Base-by-base conservation (phyloP, 2,888 invertebrate genomes). In the Drosophila acutilabella region DNA sequence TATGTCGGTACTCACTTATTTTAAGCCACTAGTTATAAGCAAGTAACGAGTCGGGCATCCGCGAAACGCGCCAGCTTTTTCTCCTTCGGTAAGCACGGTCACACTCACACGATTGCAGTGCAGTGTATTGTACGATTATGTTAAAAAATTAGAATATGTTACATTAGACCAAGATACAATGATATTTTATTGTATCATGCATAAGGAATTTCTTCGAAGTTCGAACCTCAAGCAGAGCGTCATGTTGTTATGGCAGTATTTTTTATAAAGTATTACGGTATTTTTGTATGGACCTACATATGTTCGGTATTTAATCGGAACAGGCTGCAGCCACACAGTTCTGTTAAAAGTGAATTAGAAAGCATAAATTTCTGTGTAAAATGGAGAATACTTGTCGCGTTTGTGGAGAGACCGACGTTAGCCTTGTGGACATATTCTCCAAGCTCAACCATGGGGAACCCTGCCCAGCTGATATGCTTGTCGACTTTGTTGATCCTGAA, bases 381-480 rank as follows among this genome's bases (percentile, higher is more conserved):
- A 48, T 58, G 57, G 48, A 58, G 6, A 18, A 48, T 20, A 8
- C 16, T n/a, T 58, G 57, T 40, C 47, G 57, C 13, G 57, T 40
- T 20, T 58, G 58, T 26, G 40, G 18, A 18, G 42, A 8, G 1
- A 10, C 18, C n/a, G 23, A 20, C 18, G 10, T 36, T 11, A 14
- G 16, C 14, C 47, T 61, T 11, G 18, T 53, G 18, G 30, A 61
- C 14, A 53, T 61, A 26, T 61, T 47, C n/a, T 10, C 13, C 20
- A 11, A n/a, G 16, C 45, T 47, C 13, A 62, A 58, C 47, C 48
- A 5, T 10, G 69, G 7, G 33, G 14, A 44, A 11, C 33, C 7
- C 5, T n/a, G 71, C 36, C 57, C 79, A 14, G 69, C 77, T 0
- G 68, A 79, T 18, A 88, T 89, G 80, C 68, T 89, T n/a, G 60